Conservation (phyloP, 2,888 invertebrate genomes). For the Nezara viridula region DNA sequence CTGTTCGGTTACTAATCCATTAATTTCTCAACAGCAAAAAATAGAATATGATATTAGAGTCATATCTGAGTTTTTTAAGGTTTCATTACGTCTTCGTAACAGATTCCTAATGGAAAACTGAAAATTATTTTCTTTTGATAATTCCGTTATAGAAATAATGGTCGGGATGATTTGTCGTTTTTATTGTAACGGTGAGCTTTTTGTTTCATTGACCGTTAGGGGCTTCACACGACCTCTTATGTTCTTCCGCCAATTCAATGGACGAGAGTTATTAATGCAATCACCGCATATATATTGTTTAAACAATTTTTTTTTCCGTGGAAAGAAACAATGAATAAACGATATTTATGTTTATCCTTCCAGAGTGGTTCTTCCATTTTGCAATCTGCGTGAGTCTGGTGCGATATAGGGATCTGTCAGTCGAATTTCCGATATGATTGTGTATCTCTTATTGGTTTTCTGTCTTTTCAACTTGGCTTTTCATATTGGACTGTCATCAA, state of each 20-base stretch:
- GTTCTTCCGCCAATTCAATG: neutral
- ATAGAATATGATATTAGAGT: too few relatives aligned
- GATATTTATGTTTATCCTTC: too few relatives aligned
- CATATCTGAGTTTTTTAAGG: too few relatives aligned
- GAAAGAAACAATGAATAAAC: neutral
- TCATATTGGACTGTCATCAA: neutral
- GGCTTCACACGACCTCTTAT: neutral
- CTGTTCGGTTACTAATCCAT: too few relatives aligned
- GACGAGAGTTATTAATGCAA: neutral
- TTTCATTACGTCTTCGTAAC: neutral
- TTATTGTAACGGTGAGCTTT: conserved; percentile 13
- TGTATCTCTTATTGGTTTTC: neutral
- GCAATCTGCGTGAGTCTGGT: neutral
- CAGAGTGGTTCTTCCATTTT: neutral
- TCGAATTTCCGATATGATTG: neutral
- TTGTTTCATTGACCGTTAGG: conserved; percentile 2
- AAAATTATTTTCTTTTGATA: neutral
- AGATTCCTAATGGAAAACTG: neutral
- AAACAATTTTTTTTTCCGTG: neutral
- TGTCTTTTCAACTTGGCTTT: neutral
- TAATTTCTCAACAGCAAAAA: too few relatives aligned
- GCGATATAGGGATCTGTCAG: neutral
- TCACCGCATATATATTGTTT: neutral
- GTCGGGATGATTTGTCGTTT: neutral
- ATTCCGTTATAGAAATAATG: conserved; percentile 14